Conservation (phyloP, 2,888 invertebrate genomes). For the Eumerus sabulonum region DNA sequence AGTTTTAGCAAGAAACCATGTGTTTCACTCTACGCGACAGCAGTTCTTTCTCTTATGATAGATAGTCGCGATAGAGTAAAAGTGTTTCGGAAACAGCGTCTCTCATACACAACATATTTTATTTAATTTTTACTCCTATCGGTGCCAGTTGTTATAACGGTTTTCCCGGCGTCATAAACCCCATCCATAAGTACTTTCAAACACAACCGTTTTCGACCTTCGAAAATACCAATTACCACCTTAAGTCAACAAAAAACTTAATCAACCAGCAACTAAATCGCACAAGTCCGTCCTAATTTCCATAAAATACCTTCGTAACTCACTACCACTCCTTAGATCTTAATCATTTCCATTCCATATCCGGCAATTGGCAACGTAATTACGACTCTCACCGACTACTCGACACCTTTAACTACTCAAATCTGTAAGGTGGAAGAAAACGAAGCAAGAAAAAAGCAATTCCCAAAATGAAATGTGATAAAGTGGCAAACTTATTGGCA, state of each 20-base stretch:
- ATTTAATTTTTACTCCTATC: too few relatives aligned
- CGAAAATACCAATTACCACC: background rate
- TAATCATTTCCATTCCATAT: conserved; percentile 50
- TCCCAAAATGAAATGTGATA: conserved; percentile 60
- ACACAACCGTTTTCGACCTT: conserved; percentile 20
- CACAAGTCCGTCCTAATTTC: conserved; percentile 19
- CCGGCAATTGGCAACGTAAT: conserved; percentile 30
- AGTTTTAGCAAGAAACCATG: too few relatives aligned
- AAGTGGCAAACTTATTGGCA: conserved; percentile 64
- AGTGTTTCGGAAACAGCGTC: too few relatives aligned
- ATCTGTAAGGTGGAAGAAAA: background rate
- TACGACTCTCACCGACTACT: conserved; percentile 46
- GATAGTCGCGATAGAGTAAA: too few relatives aligned
- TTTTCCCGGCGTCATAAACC: too few relatives aligned
- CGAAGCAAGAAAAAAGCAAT: conserved; percentile 29
- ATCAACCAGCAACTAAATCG: conserved; percentile 27
- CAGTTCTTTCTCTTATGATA: too few relatives aligned
- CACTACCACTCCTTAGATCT: conserved; percentile 23
- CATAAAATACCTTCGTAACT: conserved; percentile 56
- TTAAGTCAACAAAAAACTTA: conserved; percentile 3
- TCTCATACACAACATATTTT: too few relatives aligned
- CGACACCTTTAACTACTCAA: conserved; percentile 44
- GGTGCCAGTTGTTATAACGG: too few relatives aligned
- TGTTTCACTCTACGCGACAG: too few relatives aligned
- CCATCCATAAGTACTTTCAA: background rate